Base-by-base conservation (phyloP, 2,113 vertebrate species). In the Bucco capensis region DNA sequence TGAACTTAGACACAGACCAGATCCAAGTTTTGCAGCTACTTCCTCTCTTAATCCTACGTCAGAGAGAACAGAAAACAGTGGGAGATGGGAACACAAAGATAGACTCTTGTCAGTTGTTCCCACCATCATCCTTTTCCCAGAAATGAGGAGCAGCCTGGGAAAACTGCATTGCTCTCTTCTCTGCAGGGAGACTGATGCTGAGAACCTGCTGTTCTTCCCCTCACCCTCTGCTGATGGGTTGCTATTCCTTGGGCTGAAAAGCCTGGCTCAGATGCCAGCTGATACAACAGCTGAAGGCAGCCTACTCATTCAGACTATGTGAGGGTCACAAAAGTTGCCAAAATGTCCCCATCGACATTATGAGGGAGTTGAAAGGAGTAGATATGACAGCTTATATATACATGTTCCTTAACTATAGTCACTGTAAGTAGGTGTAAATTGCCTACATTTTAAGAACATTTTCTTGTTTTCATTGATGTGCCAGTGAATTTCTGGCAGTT, bases 341-440 rank as follows among this genome's bases (percentile, higher is more conserved):
- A 79, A 35, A 38, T 83, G 93, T 89, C 77, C 81, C 4, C 58
- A 24, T 40, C 10, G 1, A 85, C 78, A 7, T 19, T 27, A 22
- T 0, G 54, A 92, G 54, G 78, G 77, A 72, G 86, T 37, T 85
- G 89, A 84, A 89, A 74, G 77, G 71, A 86, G 88, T 62, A 92
- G 86, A 85, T 87, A 62, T 84, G 94, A 88, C 92, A 93, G 93
- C 74, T 94, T 54, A 35, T 38, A n/a, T 1, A 23, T 66, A 35
- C 1, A 1, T 50, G 50, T 82, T 95, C 64, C 38, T 90, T 88
- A 89, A 87, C 81, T 94, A 44, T 13, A 94, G 70, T 84, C 46
- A 37, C 81, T 95, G 54, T 50, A 67, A 93, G 90, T 73, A 94
- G 95, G 92, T 95, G 93, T 90, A 78, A 92, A 93, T 96, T 92